Evolutionary conservation across 2,113 vertebrate genomes (phyloP), one percentile per base, ranked within the genome.

Genomic region (Melospiza melodia): DNA sequence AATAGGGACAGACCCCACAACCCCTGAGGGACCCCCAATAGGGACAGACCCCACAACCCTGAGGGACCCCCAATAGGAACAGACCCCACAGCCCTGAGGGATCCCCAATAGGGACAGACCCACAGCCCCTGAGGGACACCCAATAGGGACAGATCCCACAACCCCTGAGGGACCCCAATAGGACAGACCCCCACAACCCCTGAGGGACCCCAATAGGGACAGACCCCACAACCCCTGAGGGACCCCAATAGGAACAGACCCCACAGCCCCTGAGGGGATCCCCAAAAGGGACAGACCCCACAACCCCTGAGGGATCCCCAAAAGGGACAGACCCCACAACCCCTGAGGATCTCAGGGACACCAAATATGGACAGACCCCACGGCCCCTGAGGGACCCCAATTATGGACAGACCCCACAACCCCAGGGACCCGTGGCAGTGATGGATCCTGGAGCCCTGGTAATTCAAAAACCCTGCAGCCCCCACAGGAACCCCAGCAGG

Each of bases 381-480:
- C 4, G 30, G 1, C 15, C 20, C 18, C 52, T 55, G 18, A 19
- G 31, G 12, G 31, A n/a, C 55, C 15, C 11, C 1, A 0, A 3
- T n/a, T 9, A 75, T 0, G 25, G 15, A 58, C 28, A 54, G 10
- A 51, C 13, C 46, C 67, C 7, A 6, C 10, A 39, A 14, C 28
- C 49, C 37, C 28, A 18, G 15, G 12, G 4, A 35, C 1, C 6
- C 4, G 0, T 2, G 1, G 3, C 33, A 74, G 2, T 14, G 14
- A 51, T 16, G 8, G 27, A 33, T 7, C 33, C 30, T 3, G 4
- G 17, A 41, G 35, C 17, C 17, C 10, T 10, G 10, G 18, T 4
- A 28, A 41, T 7, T 7, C n/a, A 15, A 10, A 24, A 16, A 62
- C 35, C 22, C 58, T 2, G 1, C 28, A 77, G 5, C 9, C 22